Evolutionary conservation across 30 jellyfish, hydroid and myxozoan species (phyloP), one percentile per base, ranked within the genome.

Genomic region (Chrysaora quinquecirrha): DNA sequence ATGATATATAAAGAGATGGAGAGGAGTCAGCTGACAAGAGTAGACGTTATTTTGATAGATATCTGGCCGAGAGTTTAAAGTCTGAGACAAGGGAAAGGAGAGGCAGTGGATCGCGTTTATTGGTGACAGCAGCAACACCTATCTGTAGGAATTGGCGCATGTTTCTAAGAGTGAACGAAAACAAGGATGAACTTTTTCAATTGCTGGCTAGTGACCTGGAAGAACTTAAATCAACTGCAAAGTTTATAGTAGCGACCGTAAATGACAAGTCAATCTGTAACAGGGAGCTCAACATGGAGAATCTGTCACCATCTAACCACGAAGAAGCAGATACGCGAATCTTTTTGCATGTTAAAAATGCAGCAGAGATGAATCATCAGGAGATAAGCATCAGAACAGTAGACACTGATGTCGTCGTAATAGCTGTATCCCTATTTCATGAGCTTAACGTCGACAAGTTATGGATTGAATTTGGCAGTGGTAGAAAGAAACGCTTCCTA

Each of bases 341-440:
- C 32, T 38, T 70, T 24, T 11, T 70, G 0, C 82, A 70, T 29
- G 82, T 70, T 0, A 34, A 32, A 1, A 38, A 23, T 70, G 82
- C 80, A 35, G 82, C 82, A 70, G 46, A 38, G 23, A 23, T 27
- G 9, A 24, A 38, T 32, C 33, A 70, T 16, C 66, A 29, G 30
- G 22, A 70, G 56, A 70, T 70, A 23, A 12, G 67, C 34, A 70
- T 70, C 2, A 4, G 66, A 3, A 33, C 80, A 7, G 80, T 67
- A 30, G 82, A 70, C 82, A 70, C 82, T 14, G 82, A 70, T 70
- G 82, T 70, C 19, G 82, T 70, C n/a, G 82, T 70, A n/a, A 70
- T 70, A 0, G 82, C 82, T 0, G 24, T 70, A 4, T 1, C 66
- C 1, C 9, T 32, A 14, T 70, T 70, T 21, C 9, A 7, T 1